Evolutionary conservation across 2,888 invertebrate species (phyloP).

Genomic region (Margaritifera margaritifera): DNA sequence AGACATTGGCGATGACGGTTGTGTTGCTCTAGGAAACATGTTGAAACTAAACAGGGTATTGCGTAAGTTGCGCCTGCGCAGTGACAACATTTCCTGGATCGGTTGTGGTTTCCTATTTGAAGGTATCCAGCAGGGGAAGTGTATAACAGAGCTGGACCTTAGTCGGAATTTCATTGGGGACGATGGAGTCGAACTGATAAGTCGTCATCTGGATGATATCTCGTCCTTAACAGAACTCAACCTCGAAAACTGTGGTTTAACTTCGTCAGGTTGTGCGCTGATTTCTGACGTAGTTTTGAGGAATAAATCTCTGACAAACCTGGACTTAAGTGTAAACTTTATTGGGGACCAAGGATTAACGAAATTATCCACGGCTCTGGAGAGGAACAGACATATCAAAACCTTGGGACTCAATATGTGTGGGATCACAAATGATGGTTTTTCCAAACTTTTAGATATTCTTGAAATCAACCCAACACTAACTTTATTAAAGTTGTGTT

Average conservation of each 20-base stretch:
- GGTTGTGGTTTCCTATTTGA: constrained; percentile 64
- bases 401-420: constrained; percentile 70
- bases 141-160: constrained; percentile 63
- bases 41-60: constrained; percentile 56
- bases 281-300: constrained; percentile 63
- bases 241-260: constrained; percentile 68
- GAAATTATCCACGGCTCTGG: constrained; percentile 62
- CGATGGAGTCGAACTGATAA: constrained; percentile 57
- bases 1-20: constrained; percentile 64
- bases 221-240: constrained; percentile 62
- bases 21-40: constrained; percentile 58
- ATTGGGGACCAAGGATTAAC: constrained; percentile 61
- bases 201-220: constrained; percentile 61
- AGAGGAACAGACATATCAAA: constrained; percentile 58
- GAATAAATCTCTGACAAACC: constrained; percentile 54
- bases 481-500: constrained; percentile 66
- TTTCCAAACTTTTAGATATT: constrained; percentile 63
- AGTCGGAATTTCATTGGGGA: constrained; percentile 67
- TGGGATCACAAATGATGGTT: constrained; percentile 67
- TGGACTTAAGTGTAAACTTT: constrained; percentile 68
- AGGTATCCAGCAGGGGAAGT: constrained; percentile 58
- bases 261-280: constrained; percentile 55
- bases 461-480: constrained; percentile 63
- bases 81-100: constrained; percentile 60
- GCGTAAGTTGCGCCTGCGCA: constrained; percentile 63